Conservation (phyloP, 2,888 invertebrate species). For the Aelia acuminata region DNA sequence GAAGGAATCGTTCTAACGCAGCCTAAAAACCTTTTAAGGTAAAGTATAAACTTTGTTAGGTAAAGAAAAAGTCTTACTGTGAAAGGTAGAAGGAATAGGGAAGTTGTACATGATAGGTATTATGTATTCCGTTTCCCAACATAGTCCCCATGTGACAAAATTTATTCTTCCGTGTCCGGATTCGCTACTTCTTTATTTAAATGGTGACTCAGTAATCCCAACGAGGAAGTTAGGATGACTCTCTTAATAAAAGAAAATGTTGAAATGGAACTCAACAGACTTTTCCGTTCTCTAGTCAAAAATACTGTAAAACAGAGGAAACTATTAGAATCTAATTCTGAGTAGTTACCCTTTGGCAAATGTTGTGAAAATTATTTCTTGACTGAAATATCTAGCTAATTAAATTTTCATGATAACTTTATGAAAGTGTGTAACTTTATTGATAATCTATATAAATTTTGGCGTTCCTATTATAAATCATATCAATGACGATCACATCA, state of each 20-base stretch:
- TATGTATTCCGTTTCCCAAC: not conserved
- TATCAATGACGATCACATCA: too few relatives aligned
- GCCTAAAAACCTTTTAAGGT: not conserved
- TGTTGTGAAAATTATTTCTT: too few relatives aligned
- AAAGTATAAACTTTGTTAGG: not conserved
- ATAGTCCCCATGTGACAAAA: not conserved
- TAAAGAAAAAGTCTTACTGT: not conserved
- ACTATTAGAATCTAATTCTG: too few relatives aligned
- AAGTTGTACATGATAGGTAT: not conserved
- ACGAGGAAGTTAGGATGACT: not conserved
- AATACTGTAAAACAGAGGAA: too few relatives aligned
- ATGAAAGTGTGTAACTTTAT: too few relatives aligned
- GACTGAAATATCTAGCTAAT: too few relatives aligned
- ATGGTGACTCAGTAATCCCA: not conserved
- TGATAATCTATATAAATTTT: too few relatives aligned
- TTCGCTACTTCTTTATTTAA: not conserved
- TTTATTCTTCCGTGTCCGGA: not conserved
- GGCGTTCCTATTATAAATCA: too few relatives aligned
- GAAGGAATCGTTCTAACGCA: not conserved
- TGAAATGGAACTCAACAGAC: not conserved
- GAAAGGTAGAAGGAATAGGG: not conserved
- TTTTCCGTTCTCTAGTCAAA: not conserved
- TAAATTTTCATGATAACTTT: too few relatives aligned
- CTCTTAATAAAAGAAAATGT: not conserved
- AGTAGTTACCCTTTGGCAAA: too few relatives aligned